phyloP scores from a whole-genome alignment of 2,797 vertebrate genomes.

The Smutsia temminckii region DNA sequence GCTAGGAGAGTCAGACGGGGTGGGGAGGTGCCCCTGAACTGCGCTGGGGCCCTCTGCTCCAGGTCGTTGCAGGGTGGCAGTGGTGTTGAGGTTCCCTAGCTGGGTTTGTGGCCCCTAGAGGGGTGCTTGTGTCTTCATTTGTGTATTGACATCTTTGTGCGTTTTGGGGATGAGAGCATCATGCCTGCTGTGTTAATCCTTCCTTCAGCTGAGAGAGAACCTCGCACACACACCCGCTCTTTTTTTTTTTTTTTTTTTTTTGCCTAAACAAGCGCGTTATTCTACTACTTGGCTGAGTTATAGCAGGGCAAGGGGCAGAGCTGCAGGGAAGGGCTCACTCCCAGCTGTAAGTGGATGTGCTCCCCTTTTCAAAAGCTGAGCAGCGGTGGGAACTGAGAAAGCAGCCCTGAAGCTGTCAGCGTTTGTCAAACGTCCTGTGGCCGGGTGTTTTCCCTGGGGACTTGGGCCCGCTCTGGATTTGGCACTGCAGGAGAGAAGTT shows the following conservation, averaged over 20 bases:
- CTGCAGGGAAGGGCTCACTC: not conserved
- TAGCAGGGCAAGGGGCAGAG: not conserved
- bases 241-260: too few relatives aligned
- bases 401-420: not conserved
- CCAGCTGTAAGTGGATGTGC: not conserved
- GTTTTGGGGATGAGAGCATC: accelerated
- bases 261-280: not conserved
- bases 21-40: not conserved
- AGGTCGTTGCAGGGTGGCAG: not conserved
- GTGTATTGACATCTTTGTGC: not conserved
- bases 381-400: not conserved
- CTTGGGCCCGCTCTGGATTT: not conserved
- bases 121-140: not conserved
- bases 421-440: not conserved
- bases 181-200: accelerated
- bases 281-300: not conserved
- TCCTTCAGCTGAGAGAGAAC: not conserved
- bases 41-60: not conserved
- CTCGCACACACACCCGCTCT: not conserved
- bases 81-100: not conserved
- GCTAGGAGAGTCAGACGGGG: not conserved
- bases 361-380: conserved; percentile 1
- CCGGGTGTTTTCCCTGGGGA: not conserved
- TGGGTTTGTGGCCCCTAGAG: not conserved
- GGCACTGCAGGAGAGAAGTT: not conserved